These are phyloP conservation scores for Paguma larvata DNA, from an alignment of 2,797 vertebrate species.

Conservation along the genomic window DNA sequence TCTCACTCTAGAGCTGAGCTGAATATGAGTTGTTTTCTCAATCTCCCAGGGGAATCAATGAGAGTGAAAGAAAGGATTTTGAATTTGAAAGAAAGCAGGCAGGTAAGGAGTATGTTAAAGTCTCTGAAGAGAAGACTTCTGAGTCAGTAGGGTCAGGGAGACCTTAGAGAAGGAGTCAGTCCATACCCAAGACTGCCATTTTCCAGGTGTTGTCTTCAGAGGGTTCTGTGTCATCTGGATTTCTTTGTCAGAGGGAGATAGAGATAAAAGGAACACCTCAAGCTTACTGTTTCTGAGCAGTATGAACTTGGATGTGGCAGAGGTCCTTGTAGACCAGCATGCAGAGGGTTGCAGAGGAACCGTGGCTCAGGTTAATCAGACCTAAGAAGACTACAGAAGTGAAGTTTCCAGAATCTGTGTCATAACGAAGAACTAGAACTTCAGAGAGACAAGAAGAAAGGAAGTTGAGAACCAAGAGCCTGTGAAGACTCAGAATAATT, in stretches of 20 bases:
- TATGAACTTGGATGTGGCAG: slow-evolving; percentile 7
- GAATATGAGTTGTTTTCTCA: background rate
- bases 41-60: background rate
- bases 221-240: slow-evolving; percentile 58
- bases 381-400: background rate
- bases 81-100: slow-evolving; percentile 13
- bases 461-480: background rate
- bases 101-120: background rate
- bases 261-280: slow-evolving; percentile 10
- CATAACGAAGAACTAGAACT: slow-evolving; percentile 74
- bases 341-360: background rate
- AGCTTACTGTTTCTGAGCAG: background rate
- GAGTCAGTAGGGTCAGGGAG: background rate
- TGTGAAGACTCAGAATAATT: background rate
- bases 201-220: slow-evolving; percentile 10
- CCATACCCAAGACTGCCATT: slow-evolving; percentile 75
- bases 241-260: slow-evolving; percentile 41
- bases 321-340: background rate
- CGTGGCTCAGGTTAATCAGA: slow-evolving; percentile 31
- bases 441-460: background rate
- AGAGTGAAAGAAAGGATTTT: background rate
- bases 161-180: background rate
- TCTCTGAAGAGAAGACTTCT: background rate
- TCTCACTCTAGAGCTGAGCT: background rate
- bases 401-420: slow-evolving; percentile 75